Evolutionary conservation across 2,797 vertebrate genomes (phyloP).

Genomic region (Myiothlypis coronata): DNA sequence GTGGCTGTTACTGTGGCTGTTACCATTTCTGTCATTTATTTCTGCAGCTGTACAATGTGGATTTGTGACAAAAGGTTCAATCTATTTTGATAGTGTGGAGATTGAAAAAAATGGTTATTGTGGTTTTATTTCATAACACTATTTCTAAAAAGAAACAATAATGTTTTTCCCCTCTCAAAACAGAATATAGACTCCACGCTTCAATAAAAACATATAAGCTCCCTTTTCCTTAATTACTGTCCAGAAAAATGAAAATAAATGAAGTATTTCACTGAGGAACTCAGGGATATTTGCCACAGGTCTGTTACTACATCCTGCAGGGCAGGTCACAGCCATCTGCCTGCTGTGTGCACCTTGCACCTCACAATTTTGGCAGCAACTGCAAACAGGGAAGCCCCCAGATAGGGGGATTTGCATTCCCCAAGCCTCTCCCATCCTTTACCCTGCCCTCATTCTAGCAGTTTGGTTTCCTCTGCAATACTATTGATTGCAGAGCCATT

Average conservation of each 20-base stretch:
- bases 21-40: background rate
- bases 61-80: background rate
- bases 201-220: background rate
- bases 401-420: background rate
- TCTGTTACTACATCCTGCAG: background rate
- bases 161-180: fast-evolving
- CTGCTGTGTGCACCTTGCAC: background rate
- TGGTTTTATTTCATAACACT: background rate
- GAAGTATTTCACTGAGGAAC: background rate
- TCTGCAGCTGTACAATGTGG: background rate
- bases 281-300: background rate
- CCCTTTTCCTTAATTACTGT: background rate
- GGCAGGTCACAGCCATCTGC: background rate
- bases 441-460: background rate
- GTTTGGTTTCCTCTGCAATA: background rate
- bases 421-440: background rate
- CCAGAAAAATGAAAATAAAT: background rate
- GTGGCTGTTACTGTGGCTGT: background rate
- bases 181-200: background rate
- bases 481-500: background rate
- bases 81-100: background rate
- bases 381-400: fast-evolving
- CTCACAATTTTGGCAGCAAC: background rate
- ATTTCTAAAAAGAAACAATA: background rate
- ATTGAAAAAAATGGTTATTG: background rate